A percentile compares a stretch with the other conserved stretches of the same genome.
Conservation (phyloP, 2,113 vertebrate genomes). For the Herpetotheres cachinnans region DNA sequence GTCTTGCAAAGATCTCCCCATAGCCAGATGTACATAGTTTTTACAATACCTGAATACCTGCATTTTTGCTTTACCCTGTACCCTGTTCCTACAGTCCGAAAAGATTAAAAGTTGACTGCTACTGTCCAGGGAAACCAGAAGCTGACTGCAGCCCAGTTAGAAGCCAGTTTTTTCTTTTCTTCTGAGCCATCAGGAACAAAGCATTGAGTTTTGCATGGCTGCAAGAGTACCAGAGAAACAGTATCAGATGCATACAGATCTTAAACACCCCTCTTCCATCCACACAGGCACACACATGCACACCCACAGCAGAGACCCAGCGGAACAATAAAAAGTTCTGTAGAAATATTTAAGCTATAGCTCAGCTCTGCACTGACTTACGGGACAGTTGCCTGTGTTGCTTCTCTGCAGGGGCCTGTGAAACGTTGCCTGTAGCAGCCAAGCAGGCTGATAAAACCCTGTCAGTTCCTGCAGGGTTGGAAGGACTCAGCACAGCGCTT, state of each 20-base stretch:
- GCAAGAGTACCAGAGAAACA: background rate
- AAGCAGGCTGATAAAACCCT: background rate
- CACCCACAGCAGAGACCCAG: background rate
- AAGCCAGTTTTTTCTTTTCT: background rate
- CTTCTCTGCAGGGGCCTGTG: background rate
- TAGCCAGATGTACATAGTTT: background rate
- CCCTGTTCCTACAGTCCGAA: background rate
- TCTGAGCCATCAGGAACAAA: background rate
- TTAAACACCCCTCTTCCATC: background rate
- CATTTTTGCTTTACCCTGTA: background rate
- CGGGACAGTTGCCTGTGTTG: background rate
- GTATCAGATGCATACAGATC: background rate
- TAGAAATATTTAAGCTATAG: background rate
- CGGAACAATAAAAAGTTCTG: background rate
- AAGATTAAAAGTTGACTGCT: background rate
- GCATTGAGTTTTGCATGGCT: background rate
- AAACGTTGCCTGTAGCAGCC: background rate
- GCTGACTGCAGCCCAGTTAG: background rate
- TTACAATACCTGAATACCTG: background rate
- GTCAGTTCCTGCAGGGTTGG: background rate
- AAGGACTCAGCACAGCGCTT: background rate
- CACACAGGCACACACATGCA: background rate
- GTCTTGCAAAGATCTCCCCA: background rate
- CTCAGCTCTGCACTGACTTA: background rate
- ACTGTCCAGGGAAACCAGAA: background rate